A percentile compares a stretch with the other conserved stretches of the same genome.
These are phyloP conservation scores for Peromyscus aztecus DNA, from an alignment of 2,797 vertebrate species.

Conservation along the genomic window DNA sequence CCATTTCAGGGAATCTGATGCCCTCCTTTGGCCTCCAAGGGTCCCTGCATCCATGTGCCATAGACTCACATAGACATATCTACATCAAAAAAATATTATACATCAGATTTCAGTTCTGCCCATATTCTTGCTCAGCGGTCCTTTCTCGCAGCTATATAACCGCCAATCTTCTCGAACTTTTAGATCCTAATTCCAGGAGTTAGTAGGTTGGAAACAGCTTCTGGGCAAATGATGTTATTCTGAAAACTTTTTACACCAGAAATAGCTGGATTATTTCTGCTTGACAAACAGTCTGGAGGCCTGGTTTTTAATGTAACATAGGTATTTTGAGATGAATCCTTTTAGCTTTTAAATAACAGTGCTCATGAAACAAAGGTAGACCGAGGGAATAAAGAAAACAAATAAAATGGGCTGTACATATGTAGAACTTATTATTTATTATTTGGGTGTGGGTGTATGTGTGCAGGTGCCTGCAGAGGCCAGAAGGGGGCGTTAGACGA, in stretches of 20 bases:
- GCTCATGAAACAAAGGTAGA: slow-evolving; percentile 25
- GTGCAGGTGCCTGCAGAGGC: background rate
- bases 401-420: background rate
- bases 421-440: background rate
- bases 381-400: background rate
- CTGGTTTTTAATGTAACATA: slow-evolving; percentile 83
- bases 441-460: rapidly evolving
- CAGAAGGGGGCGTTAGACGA: background rate
- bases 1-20: background rate
- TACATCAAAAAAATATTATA: background rate
- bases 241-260: slow-evolving; percentile 89
- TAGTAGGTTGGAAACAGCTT: slow-evolving; percentile 90
- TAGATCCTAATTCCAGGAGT: slow-evolving; percentile 87
- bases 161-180: slow-evolving; percentile 86
- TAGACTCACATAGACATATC: background rate
- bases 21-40: background rate
- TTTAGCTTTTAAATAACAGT: slow-evolving; percentile 74
- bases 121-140: slow-evolving; percentile 73
- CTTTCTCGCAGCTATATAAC: slow-evolving; percentile 78
- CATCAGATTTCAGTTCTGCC: slow-evolving; percentile 76
- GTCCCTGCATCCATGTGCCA: background rate
- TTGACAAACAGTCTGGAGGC: slow-evolving; percentile 87
- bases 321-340: slow-evolving; percentile 69
- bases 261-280: slow-evolving; percentile 89
- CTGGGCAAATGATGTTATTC: slow-evolving; percentile 89